These are phyloP conservation scores for Sylvia atricapilla DNA, from an alignment of 2,113 vertebrate species.

Conservation along the genomic window DNA sequence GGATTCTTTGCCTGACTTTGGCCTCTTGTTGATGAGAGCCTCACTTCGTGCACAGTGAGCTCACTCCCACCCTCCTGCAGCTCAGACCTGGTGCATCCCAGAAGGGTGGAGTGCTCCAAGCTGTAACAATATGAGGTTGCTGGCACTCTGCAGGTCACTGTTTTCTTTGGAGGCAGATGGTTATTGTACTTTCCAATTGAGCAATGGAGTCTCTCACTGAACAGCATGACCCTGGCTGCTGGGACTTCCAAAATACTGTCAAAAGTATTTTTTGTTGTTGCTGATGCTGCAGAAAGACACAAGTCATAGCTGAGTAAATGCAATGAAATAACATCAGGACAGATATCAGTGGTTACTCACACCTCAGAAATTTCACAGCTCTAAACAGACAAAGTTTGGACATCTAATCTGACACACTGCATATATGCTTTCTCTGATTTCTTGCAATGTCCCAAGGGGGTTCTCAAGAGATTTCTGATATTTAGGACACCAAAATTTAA, in stretches of 20 bases:
- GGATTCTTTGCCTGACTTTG: not conserved
- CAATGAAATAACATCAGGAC: not conserved
- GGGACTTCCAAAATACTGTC: not conserved
- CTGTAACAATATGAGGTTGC: not conserved
- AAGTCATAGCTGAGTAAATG: not conserved
- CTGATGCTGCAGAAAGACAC: not conserved
- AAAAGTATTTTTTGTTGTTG: not conserved
- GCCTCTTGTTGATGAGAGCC: not conserved
- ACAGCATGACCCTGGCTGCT: not conserved
- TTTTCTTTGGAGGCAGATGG: slow-evolving; percentile 33
- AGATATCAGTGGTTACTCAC: not conserved
- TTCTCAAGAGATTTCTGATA: not conserved
- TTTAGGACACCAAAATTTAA: not conserved
- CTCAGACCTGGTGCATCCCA: not conserved
- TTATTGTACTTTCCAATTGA: not conserved
- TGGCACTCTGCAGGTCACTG: not conserved
- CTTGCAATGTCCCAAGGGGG: not conserved
- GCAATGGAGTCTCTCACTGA: not conserved
- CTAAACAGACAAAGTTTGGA: not conserved
- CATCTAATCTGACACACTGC: not conserved
- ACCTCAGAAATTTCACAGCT: not conserved
- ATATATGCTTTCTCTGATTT: not conserved
- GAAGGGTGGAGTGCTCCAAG: slow-evolving; percentile 8
- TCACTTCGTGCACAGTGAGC: not conserved
- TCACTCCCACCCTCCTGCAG: not conserved